Evolutionary conservation across 2,888 invertebrate species (phyloP).

Genomic region (Taphrorychus bicolor): DNA sequence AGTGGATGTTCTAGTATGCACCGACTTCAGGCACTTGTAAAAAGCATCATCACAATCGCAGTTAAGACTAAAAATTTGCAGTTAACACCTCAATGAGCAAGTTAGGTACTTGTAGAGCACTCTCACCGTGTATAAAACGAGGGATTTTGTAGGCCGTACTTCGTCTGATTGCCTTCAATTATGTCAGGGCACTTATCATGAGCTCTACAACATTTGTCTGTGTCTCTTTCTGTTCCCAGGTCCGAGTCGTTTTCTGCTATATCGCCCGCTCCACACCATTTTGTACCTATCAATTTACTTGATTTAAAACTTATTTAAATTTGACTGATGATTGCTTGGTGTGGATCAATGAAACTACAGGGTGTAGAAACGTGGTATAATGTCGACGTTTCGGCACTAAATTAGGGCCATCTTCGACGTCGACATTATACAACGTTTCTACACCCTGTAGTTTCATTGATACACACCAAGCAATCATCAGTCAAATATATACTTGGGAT

Average conservation of each 20-base stretch:
- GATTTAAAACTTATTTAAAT: neutral
- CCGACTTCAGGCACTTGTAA: constrained; percentile 60
- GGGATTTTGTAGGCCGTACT: constrained; percentile 54
- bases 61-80: constrained; percentile 54
- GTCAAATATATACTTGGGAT: too few relatives aligned
- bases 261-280: constrained; percentile 82
- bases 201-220: constrained; percentile 76
- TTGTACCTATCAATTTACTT: constrained; percentile 66
- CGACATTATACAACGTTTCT: too few relatives aligned
- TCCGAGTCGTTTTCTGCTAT: constrained; percentile 69
- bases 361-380: too few relatives aligned
- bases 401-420: too few relatives aligned
- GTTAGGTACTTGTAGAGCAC: neutral
- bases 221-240: constrained; percentile 67
- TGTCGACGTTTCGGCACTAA: too few relatives aligned
- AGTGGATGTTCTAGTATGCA: constrained; percentile 55
- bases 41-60: constrained; percentile 66
- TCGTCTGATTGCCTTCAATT: constrained; percentile 58
- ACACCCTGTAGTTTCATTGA: too few relatives aligned
- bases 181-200: constrained; percentile 75
- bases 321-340: too few relatives aligned
- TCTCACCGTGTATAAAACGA: constrained; percentile 54
- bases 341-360: too few relatives aligned
- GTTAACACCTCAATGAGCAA: constrained; percentile 5
- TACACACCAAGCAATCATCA: too few relatives aligned